Evolutionary conservation across 2,888 invertebrate species (phyloP), one percentile per base, ranked within the genome.

Genomic region (Apomyelois bistriatella): DNA sequence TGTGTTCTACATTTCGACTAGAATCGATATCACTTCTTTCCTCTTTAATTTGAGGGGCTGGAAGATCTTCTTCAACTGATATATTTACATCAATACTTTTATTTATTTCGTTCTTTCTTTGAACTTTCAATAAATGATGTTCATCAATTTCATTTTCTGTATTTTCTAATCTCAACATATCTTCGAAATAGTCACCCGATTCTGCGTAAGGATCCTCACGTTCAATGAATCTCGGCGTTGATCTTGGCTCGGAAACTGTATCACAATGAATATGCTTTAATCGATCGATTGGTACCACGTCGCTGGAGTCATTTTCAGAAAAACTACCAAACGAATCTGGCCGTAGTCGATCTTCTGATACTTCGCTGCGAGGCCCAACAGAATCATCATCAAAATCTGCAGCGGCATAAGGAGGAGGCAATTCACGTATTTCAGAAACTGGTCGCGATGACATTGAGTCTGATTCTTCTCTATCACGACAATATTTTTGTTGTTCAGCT

Each of bases 401-500:
- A 12, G 88, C 63, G 1, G 90, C 90, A 48, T 91, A 91, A 0
- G 91, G 91, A 53, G 91, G 91, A 36, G 90, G 91, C 15, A 93
- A 79, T 62, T 91, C 92, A 52, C 92, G 87, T 61, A 92, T 91
- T 68, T 92, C 92, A 1, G 92, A 92, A 10, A 89, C 79, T 5
- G 91, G 91, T 49, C 90, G 73, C 35, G 92, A 91, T 0, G 92
- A 90, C 65, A 91, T 74, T 7, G 92, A 91, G 67, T 93, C 92
- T 47, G 91, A 86, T 57, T 91, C 91, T 70, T 93, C 93, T 61
- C 92, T 83, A 60, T 91, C 90, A 49, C 91, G 87, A 64, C 92
- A 93, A 72, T 94, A 95, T 71, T 94, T 94, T 66, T 95, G 94
- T 72, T 95, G 95, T 65, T 95, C 95, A 3, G 94, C 94, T 62